These are phyloP conservation scores for Globodera ellingtonae DNA, from an alignment of 1,140 invertebrate genomes.

Conservation along the genomic window DNA sequence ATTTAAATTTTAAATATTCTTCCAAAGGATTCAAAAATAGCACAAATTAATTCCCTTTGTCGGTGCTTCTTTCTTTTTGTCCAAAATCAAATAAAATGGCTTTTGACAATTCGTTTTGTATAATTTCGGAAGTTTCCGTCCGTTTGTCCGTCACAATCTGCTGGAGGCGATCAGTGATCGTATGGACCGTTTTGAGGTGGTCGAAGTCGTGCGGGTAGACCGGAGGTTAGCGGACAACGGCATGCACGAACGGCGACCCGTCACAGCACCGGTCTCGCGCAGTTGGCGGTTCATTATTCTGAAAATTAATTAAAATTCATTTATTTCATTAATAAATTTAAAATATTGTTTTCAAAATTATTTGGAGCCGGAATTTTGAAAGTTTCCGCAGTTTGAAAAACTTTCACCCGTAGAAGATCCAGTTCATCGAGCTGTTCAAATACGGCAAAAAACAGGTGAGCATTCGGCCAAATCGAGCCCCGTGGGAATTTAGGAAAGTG, in stretches of 20 bases:
- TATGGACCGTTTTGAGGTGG: not conserved
- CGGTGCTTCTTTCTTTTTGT: no score
- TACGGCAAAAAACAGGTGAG: slow-evolving; percentile 50
- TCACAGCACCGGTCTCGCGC: slow-evolving; percentile 18
- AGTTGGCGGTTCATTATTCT: slow-evolving; percentile 37
- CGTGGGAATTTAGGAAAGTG: slow-evolving; percentile 23
- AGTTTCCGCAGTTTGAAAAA: not conserved
- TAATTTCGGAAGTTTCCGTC: no score
- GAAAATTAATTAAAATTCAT: not conserved
- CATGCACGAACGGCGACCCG: slow-evolving; percentile 15
- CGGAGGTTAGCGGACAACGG: slow-evolving; percentile 6
- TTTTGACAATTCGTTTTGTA: no score
- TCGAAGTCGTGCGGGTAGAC: slow-evolving; percentile 8
- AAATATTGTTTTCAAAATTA: not conserved
- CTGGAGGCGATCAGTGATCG: slow-evolving; percentile 18
- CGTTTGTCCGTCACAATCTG: slow-evolving; percentile 5
- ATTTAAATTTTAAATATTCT: no score
- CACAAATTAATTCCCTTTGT: no score
- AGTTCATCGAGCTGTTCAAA: slow-evolving; percentile 47
- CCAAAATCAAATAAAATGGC: no score
- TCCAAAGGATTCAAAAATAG: no score
- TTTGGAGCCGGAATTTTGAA: not conserved
- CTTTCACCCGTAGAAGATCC: slow-evolving; percentile 52
- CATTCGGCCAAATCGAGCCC: slow-evolving; percentile 36
- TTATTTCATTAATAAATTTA: not conserved